Evolutionary conservation across 2,888 invertebrate species (phyloP).

Genomic region (Sarcophaga variegata): DNA sequence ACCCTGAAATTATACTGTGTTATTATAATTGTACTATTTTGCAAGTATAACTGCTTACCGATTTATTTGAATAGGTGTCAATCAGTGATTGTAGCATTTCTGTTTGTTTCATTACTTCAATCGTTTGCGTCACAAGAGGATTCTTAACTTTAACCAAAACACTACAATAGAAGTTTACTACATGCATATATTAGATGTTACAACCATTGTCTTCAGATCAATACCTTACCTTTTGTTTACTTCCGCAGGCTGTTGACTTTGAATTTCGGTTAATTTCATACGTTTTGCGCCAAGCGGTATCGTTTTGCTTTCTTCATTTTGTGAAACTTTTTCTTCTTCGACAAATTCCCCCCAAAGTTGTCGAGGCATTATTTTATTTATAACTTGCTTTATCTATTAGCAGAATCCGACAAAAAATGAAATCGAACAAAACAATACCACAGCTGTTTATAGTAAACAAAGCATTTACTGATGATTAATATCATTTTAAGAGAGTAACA

Average conservation of each 20-base stretch:
- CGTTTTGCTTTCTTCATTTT: conserved; percentile 65
- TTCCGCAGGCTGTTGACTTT: conserved; percentile 65
- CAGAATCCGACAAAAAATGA: not conserved
- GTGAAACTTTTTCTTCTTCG: conserved; percentile 57
- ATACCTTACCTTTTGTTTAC: conserved; percentile 70
- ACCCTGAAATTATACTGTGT: conserved; percentile 72
- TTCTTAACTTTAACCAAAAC: conserved; percentile 77
- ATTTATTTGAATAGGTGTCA: conserved; percentile 81
- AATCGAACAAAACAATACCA: conserved; percentile 6
- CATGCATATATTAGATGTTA: not conserved
- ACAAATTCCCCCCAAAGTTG: conserved; percentile 72
- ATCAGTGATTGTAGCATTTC: conserved; percentile 80
- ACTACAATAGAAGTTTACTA: conserved; percentile 67
- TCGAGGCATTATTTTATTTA: conserved; percentile 67
- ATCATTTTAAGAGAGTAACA: not conserved
- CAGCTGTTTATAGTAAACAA: conserved; percentile 8
- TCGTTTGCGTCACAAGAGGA: conserved; percentile 80
- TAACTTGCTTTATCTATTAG: not conserved
- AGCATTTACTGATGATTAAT: not conserved
- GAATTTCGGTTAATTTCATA: conserved; percentile 75
- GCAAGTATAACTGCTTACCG: conserved; percentile 72
- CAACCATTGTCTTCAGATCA: not conserved
- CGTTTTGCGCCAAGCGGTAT: conserved; percentile 73
- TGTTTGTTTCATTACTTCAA: conserved; percentile 82
- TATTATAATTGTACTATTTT: not conserved